Conservation (phyloP, 2,797 vertebrate species). For the Falco columbarius region DNA sequence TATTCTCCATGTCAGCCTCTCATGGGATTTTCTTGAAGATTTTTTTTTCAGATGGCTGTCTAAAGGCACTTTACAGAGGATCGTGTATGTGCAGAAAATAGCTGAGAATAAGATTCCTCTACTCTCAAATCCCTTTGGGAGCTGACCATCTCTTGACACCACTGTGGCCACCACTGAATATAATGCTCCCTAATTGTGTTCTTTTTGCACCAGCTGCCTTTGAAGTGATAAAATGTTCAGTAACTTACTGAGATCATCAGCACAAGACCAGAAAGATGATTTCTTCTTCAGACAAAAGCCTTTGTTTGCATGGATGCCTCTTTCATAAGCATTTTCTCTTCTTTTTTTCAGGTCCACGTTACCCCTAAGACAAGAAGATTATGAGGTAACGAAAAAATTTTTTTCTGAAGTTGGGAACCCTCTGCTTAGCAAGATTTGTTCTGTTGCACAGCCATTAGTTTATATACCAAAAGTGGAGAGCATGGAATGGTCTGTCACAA, state of each 20-base stretch:
- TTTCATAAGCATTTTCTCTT: constrained; percentile 9
- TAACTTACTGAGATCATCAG: neutral
- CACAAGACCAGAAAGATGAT: neutral
- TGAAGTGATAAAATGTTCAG: neutral
- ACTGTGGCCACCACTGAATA: neutral
- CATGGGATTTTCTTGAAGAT: neutral
- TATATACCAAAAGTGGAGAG: neutral
- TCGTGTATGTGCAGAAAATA: neutral
- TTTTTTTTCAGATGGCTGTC: neutral
- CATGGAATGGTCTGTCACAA: neutral
- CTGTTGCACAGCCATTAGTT: neutral
- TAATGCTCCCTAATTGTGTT: neutral
- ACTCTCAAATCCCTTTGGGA: neutral
- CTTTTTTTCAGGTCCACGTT: constrained; percentile 88
- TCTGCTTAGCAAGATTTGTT: neutral
- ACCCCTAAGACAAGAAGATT: constrained; percentile 93
- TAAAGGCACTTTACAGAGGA: neutral
- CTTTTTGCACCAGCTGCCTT: neutral
- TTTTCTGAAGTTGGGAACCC: neutral
- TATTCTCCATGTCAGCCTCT: neutral
- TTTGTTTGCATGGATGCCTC: neutral
- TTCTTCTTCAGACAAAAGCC: neutral
- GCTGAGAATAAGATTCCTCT: neutral
- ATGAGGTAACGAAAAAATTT: constrained; percentile 85
- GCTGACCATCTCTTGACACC: neutral